Base-by-base conservation (phyloP, 2,888 invertebrate species). In the Pherbina coryleti region DNA sequence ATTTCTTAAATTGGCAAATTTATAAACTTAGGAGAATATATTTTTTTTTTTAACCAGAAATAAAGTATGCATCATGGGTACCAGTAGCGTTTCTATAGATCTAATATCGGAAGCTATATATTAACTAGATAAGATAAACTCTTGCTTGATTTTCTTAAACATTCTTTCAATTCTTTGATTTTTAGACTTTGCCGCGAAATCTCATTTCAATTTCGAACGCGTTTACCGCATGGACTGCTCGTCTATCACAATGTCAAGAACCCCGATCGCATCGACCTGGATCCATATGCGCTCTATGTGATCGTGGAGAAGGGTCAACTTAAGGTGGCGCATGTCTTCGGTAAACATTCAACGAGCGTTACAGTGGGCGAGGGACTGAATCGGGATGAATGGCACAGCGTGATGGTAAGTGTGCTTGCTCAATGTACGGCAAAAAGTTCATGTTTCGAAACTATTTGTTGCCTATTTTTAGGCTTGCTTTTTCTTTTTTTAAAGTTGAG, bases 171-270 rank as follows among this genome's bases (percentile, higher is more conserved):
- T 53, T 19, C 76, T 75, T 76, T 44, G 37, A 25, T 25, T 78
- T 82, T 66, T 91, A 96, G 96, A 89, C 91, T 96, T 83, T 96
- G 96, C 87, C 92, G 96, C 84, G 96, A 96, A 91, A 96, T 97
- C 89, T 96, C 96, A 37, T 96, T 97, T 87, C 94, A 95, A 89
- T 97, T 96, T 88, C 94, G 96, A 25, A 97, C 97, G 31, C 92
- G 96, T 84, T 91, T 96, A 64, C 96, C 97, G 0, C 97, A 97
- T 86, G 97, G 97, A 3, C 91, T 97, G 8, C 90, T 97, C 72
- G 96, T 97, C 14, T 97, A 97, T 88, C 97, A 97, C 89, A 96
- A 97, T 87, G 96, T 97, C 31, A 96, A 96, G 89, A 95, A 96
- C 88, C 96, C 96, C 7, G 93, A 94, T 74, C 94, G 94, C 79